Base-by-base conservation (phyloP, 2,113 vertebrate species). In the Rhinogobius similis region DNA sequence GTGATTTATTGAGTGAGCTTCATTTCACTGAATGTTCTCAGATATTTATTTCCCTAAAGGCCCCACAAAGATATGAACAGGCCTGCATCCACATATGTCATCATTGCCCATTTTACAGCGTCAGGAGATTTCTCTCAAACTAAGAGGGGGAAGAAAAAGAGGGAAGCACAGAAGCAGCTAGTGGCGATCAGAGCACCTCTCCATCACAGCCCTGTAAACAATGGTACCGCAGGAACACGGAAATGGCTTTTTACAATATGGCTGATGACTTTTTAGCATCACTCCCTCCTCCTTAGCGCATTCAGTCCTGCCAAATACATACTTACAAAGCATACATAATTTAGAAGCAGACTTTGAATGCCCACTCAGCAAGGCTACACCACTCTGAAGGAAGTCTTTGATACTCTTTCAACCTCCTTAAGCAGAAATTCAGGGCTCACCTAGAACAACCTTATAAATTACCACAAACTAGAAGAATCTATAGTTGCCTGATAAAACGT, bases 41-140 rank as follows among this genome's bases (percentile, higher is more conserved):
- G 96, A 99, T 98, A 98, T 98, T 99, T 99, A 99, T 99, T 99
- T 99, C 97, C 97, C 97, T 97, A 97, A 98, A 99, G 97, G 96
- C 96, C 95, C 94, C 86, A 93, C 95, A 96, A 95, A 98, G 96
- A 99, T 98, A 99, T 99, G 96, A 99, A 97, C 96, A 98, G 95
- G 97, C 96, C 95, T 95, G 95, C 95, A 97, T 98, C 96, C 97
- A 97, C 97, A 99, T 98, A 99, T 99, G 97, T 98, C 97, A 99
- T 98, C 97, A 98, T 98, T 97, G 97, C 96, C 98, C 96, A 98
- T 98, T 98, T 99, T 98, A 98, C 96, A 95, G 94, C 96, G 95
- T 98, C 97, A 98, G 97, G 97, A 98, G 96, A 97, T 97, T 98
- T 93, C 96, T 92, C 90, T 91, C 88, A 83, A 90, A 91, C 84